Base-by-base conservation (phyloP, 2,888 invertebrate species). In the Synergus japonicus region DNA sequence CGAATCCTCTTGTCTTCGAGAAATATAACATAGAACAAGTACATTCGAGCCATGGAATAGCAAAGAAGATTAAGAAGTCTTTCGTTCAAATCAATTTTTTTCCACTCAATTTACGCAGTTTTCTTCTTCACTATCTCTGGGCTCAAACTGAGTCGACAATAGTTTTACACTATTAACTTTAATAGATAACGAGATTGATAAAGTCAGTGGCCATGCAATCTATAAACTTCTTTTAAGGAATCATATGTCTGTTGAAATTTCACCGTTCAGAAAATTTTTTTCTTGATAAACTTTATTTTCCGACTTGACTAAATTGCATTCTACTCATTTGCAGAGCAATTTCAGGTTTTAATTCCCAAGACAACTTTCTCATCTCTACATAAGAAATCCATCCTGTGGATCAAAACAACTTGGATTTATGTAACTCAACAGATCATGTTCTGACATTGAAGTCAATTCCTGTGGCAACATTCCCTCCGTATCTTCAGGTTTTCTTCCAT, bases 401-500 rank as follows among this genome's bases (percentile, higher is more conserved):
- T 97, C 97, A 92, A 97, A 97, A 92, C 97, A 96, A 93, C 96
- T 96, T 76, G 97, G 96, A 93, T 97, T 97, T 86, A 97, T 97
- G 93, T 97, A 97, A 91, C 96, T 97, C 86, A 97, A 94, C 86
- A 97, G 94, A 93, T 97, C 97, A 92, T 96, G 96, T 92, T 97
- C 97, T 83, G 96, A 96, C 95, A 97, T 96, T 88, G 96, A 95
- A 12, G 96, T 96, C 86, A 97, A 94, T 69, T 96, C 95, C 89
- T 96, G 96, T 77, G 93, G 96, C 92, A 94, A 94, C 93, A 95
- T 95, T 63, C 85, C 86, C 15, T 85, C 87, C 37, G 86, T 86
- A 46, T 91, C 90, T 49, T 92, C 92, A 78, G 90, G 87, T 84
- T 92, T 93, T 92, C 94, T 94, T 89, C 93, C 93, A 49, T 87